These are phyloP conservation scores for Leptinotarsa undecemlineata DNA, from an alignment of 1,140 invertebrate genomes.

Conservation along the genomic window DNA sequence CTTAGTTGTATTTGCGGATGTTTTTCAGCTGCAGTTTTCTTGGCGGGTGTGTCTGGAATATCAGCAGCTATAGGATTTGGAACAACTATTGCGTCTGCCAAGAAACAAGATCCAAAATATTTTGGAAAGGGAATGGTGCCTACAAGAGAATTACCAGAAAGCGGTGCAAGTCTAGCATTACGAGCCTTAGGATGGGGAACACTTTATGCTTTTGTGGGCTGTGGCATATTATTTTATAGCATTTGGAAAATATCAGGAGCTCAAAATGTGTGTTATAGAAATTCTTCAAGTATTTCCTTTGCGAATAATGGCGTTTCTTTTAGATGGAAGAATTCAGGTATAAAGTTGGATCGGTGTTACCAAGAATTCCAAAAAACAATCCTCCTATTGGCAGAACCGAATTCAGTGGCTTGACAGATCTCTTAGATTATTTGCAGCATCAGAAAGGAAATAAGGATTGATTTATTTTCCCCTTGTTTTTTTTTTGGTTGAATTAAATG, in stretches of 20 bases:
- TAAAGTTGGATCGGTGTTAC: conserved; percentile 73
- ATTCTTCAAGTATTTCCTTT: neutral
- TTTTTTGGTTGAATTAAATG: too few species aligned
- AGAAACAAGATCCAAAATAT: conserved; percentile 77
- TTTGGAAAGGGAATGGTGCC: conserved; percentile 76
- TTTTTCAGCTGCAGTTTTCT: conserved; percentile 72
- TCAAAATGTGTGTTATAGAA: conserved; percentile 48
- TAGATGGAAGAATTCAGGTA: conserved; percentile 72
- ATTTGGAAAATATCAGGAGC: conserved; percentile 90
- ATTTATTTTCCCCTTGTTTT: neutral
- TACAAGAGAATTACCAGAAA: conserved; percentile 69
- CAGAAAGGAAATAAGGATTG: conserved; percentile 1
- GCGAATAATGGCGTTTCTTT: conserved; percentile 39
- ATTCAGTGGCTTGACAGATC: conserved; percentile 80
- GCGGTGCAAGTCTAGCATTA: conserved; percentile 76
- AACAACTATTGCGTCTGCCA: conserved; percentile 73
- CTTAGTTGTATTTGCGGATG: conserved; percentile 2
- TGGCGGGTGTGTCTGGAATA: conserved; percentile 75
- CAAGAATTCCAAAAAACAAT: conserved; percentile 78
- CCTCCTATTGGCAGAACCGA: conserved; percentile 82
- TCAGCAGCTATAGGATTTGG: conserved; percentile 83
- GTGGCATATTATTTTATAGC: conserved; percentile 77
- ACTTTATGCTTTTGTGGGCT: conserved; percentile 81
- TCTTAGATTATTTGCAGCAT: conserved; percentile 71
- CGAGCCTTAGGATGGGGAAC: conserved; percentile 86